Base-by-base conservation (phyloP, 2,113 vertebrate species). In the Enhydra lutris region DNA sequence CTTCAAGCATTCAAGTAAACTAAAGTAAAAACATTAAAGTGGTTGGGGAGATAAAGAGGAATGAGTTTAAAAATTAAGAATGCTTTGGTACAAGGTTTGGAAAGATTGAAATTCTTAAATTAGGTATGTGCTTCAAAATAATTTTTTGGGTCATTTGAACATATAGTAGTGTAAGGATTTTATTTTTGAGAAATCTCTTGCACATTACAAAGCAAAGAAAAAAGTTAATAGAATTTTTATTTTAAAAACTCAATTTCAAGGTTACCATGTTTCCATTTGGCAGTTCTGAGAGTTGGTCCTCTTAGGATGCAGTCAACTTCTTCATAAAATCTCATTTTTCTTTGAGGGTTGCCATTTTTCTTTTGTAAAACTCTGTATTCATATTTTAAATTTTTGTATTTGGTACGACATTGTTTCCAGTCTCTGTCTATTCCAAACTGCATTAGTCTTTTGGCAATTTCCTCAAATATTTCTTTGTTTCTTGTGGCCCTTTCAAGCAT, bases 361-460 rank as follows among this genome's bases (percentile, higher is more conserved):
- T 99, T 99, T 92, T 99, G 99, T 63, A 99, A 98, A 34, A 99
- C 99, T 0, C 99, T 99, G 96, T 99, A 99, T 85, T 99, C 98
- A 7, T 99, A 99, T 98, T 99, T 99, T 81, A 99, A 99, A 98
- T 99, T 99, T 97, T 99, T 99, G 98, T 99, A 99, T 97, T 99
- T 99, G 8, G 99, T 99, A 87, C 98, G 99, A 92, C 99, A 99
- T 94, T 99, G 99, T 95, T 99, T 99, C 99, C 99, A 99, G 98
- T 99, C 99, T 20, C 99, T 99, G 14, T 99, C 99, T 45, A 99
- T 99, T 81, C 99, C 99, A 76, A 99, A 98, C 95, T 99, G 99
- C 98, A 99, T 98, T 86, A 99, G 85, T 96, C 99, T 98, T 97
- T 98, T 99, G 80, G 99, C 99, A 97, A 99, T 99, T 98, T 99